Conservation (phyloP, 1,140 invertebrate genomes). For the Sycobia sp. region DNA sequence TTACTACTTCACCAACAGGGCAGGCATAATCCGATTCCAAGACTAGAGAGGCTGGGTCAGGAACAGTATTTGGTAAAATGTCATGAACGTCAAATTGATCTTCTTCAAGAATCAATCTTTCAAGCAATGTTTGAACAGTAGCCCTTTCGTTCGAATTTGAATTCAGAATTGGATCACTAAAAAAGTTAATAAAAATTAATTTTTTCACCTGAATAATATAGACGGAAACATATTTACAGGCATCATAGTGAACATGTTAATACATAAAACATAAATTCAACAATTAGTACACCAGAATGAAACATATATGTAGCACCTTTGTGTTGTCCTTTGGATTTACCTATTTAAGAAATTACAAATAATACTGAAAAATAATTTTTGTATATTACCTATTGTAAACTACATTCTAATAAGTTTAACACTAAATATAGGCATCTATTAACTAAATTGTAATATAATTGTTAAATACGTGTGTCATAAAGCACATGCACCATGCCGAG, state of each 20-base stretch:
- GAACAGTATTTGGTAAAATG: slow-evolving; percentile 90
- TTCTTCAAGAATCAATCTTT: slow-evolving; percentile 87
- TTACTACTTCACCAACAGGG: slow-evolving; percentile 88
- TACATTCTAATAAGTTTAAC: slow-evolving; percentile 23
- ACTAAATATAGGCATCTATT: slow-evolving; percentile 11
- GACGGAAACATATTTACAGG: background rate
- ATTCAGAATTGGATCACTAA: slow-evolving; percentile 87
- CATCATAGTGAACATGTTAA: background rate
- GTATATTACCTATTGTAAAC: no score
- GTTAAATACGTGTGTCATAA: slow-evolving; percentile 15
- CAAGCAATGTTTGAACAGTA: slow-evolving; percentile 79
- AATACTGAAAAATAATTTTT: no score
- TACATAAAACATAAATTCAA: slow-evolving; percentile 9
- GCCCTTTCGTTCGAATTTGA: slow-evolving; percentile 85
- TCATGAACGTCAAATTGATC: slow-evolving; percentile 92
- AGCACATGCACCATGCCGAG: slow-evolving; percentile 28
- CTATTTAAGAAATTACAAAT: slow-evolving; percentile 15
- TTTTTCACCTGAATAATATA: background rate
- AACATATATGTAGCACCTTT: slow-evolving; percentile 16
- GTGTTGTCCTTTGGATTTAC: slow-evolving; percentile 17
- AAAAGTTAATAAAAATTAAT: slow-evolving; percentile 36
- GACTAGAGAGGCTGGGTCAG: slow-evolving; percentile 85
- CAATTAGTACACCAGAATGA: slow-evolving; percentile 18
- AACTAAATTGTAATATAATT: slow-evolving; percentile 9
- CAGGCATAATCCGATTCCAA: slow-evolving; percentile 91